phyloP scores from a whole-genome alignment of 2,797 vertebrate genomes.

The Sorex maritimensis region DNA sequence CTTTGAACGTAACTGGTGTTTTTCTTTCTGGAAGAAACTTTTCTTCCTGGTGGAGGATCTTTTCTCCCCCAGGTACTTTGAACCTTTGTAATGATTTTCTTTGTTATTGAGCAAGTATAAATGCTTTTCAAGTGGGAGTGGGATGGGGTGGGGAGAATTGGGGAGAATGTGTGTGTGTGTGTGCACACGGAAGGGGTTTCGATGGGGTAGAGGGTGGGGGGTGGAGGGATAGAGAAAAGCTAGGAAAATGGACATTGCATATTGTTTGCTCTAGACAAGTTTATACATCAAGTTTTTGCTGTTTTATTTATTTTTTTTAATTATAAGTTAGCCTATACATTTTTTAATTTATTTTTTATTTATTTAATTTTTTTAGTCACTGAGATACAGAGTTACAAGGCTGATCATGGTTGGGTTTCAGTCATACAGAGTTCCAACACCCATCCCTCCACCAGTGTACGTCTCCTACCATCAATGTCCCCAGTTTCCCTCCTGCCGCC shows the following conservation, averaged over 20 bases:
- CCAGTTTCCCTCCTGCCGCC: too few relatives aligned
- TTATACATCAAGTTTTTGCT: constrained; percentile 6
- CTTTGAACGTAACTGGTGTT: neutral
- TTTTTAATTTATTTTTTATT: too few relatives aligned
- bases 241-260: neutral
- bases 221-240: neutral
- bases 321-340: neutral
- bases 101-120: neutral
- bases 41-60: neutral
- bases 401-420: too few relatives aligned
- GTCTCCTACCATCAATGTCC: too few relatives aligned
- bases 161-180: too few relatives aligned
- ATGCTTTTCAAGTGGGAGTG: neutral
- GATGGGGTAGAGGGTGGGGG: too few relatives aligned
- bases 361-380: too few relatives aligned
- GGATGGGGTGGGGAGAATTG: too few relatives aligned
- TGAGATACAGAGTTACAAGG: too few relatives aligned
- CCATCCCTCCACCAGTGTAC: too few relatives aligned
- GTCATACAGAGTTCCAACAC: too few relatives aligned
- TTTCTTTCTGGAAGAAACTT: neutral
- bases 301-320: neutral
- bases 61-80: neutral
- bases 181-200: too few relatives aligned
- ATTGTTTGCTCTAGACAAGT: constrained; percentile 1
- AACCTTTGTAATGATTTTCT: neutral